Percentiles rank a stretch among this genome's conserved stretches.
Evolutionary conservation across 1,140 invertebrate species (phyloP).

Genomic region (Drosophila persimilis): DNA sequence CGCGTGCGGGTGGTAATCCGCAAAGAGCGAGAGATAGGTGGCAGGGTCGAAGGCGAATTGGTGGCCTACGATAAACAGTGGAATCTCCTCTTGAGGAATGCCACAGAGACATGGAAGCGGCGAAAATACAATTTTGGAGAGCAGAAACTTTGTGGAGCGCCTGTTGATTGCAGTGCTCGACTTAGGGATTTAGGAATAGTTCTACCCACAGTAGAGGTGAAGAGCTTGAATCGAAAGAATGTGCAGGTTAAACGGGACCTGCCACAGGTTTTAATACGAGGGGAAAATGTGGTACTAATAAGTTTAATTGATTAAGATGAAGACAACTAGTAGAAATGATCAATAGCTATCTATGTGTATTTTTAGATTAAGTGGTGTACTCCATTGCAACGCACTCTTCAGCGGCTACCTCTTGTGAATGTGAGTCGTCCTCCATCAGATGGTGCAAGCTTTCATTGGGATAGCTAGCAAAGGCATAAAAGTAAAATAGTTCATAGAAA

Average conservation of each 20-base stretch:
- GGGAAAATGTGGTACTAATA: slow-evolving; percentile 89
- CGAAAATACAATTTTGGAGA: slow-evolving; percentile 82
- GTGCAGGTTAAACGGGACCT: slow-evolving; percentile 89
- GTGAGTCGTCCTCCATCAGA: slow-evolving; percentile 89
- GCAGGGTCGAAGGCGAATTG: slow-evolving; percentile 91
- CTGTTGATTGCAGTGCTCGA: slow-evolving; percentile 43
- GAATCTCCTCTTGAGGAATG: slow-evolving; percentile 95
- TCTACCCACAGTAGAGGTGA: slow-evolving; percentile 84
- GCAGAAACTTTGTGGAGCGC: slow-evolving; percentile 52
- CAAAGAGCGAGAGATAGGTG: slow-evolving; percentile 87
- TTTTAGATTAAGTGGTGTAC: slow-evolving; percentile 64
- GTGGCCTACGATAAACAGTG: slow-evolving; percentile 97
- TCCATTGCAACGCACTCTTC: slow-evolving; percentile 88
- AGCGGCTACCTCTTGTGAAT: slow-evolving; percentile 86
- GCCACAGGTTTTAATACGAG: slow-evolving; percentile 91
- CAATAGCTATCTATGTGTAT: slow-evolving; percentile 3
- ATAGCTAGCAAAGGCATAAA: slow-evolving; percentile 84
- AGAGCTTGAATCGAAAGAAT: slow-evolving; percentile 85
- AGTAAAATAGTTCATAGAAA: neutral
- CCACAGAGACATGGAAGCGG: slow-evolving; percentile 92
- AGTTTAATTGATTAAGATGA: slow-evolving; percentile 26
- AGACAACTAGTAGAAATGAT: slow-evolving; percentile 19
- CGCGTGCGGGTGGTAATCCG: slow-evolving; percentile 88
- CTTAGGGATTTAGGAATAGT: slow-evolving; percentile 62
- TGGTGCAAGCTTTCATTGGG: slow-evolving; percentile 86